A percentile compares a stretch with the other conserved stretches of the same genome.
Conservation (phyloP, 2,888 invertebrate species). For the Caenorhabditis sp. region DNA sequence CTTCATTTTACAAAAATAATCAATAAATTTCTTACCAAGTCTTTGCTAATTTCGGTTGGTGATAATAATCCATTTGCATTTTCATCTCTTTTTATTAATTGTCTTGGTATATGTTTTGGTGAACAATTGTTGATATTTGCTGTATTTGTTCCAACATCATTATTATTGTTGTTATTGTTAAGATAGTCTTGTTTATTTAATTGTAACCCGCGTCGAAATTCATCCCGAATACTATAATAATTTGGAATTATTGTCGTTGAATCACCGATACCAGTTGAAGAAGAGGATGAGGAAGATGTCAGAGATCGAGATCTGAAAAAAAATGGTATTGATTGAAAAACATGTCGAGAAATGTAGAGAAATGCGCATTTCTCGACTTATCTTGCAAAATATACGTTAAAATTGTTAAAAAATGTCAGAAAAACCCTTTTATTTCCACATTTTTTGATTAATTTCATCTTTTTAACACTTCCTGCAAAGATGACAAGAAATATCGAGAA, state of each 20-base stretch:
- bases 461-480: too few species aligned
- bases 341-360: background rate
- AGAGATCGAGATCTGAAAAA: slow-evolving; percentile 5
- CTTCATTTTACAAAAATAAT: too few species aligned
- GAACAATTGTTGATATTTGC: slow-evolving; percentile 4
- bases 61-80: background rate
- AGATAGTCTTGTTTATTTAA: slow-evolving; percentile 55
- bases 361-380: background rate
- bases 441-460: too few species aligned
- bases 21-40: too few species aligned
- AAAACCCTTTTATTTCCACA: too few species aligned
- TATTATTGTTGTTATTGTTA: slow-evolving; percentile 58
- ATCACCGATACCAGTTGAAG: background rate
- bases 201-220: slow-evolving; percentile 50
- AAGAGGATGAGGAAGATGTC: background rate
- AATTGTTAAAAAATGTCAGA: too few species aligned
- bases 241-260: slow-evolving; percentile 54
- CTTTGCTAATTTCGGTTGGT: background rate
- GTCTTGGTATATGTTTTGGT: slow-evolving; percentile 27
- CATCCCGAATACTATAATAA: slow-evolving; percentile 58
- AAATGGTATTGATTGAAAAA: too few species aligned
- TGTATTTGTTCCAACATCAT: slow-evolving; percentile 14
- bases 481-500: too few species aligned
- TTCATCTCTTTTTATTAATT: background rate
- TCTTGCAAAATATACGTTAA: background rate